Base-by-base conservation (phyloP, 2,113 vertebrate genomes). In the Pollimyrus isidori region DNA sequence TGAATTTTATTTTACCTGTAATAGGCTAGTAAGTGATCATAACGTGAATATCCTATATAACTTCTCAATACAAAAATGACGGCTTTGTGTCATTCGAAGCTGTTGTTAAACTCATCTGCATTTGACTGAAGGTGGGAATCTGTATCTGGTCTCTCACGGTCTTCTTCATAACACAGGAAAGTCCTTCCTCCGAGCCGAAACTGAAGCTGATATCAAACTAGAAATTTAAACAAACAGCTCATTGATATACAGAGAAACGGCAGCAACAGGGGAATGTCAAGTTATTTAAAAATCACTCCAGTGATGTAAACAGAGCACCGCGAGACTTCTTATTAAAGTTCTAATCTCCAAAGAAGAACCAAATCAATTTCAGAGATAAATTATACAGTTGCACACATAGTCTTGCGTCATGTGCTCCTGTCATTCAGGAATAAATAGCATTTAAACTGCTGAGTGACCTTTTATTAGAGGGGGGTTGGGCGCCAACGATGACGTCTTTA, bases 191-290 rank as follows among this genome's bases (percentile, higher is more conserved):
- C 26, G n/a, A 88, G 88, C n/a, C 30, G 86, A 91, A 90, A 89
- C 86, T 17, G 69, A 89, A 91, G 83, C 76, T n/a, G 76, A 90
- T 86, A 89, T 11, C 23, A 84, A 88, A 84, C 4, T 85, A 83
- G 87, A 89, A 87, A 89, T 26, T 76, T 73, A 89, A 45, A 90
- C 92, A 91, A 91, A 87, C 82, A 23, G 85, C 83, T 73, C n/a
- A 65, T 65, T 65, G 62, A 65, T 26, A 26, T 39, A 39, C 69
- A 76, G 73, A 87, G 10, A 52, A 86, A 86, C 7, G 0, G 53
- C 0, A 3, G 86, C 4, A 53, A 9, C 5, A 45, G 88, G 85
- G 76, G 82, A 62, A 58, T 89, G 53, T 87, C 84, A 80, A 69
- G 58, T 91, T 86, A 91, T 86, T 48, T 17, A 56, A 13, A 65